phyloP scores from a whole-genome alignment of 1,140 invertebrate genomes.

The Drosophila guanche region DNA sequence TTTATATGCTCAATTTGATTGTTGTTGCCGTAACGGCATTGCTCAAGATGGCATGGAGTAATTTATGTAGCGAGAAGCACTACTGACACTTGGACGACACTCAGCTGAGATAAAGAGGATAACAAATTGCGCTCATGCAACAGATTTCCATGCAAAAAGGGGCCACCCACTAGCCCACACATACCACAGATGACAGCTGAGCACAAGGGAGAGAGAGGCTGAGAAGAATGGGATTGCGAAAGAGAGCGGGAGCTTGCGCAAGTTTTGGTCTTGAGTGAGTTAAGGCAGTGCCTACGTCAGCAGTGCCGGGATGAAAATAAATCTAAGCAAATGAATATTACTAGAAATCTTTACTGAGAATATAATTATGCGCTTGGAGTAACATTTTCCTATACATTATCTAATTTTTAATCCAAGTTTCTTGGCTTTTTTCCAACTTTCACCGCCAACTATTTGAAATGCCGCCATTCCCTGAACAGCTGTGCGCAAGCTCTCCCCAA shows the following conservation, averaged over 20 bases:
- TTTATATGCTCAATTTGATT: slow-evolving; percentile 56
- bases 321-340: background rate
- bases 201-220: slow-evolving; percentile 8
- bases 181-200: slow-evolving; percentile 19
- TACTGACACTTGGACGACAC: slow-evolving; percentile 75
- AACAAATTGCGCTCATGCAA: slow-evolving; percentile 80
- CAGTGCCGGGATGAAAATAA: slow-evolving; percentile 1
- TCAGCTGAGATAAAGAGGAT: slow-evolving; percentile 80
- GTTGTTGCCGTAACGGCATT: slow-evolving; percentile 39
- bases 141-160: slow-evolving; percentile 72
- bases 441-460: slow-evolving; percentile 28
- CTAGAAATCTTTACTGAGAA: background rate
- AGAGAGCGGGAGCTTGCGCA: slow-evolving; percentile 36
- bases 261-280: slow-evolving; percentile 8
- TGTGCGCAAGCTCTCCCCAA: slow-evolving; percentile 54
- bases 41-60: slow-evolving; percentile 63
- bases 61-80: slow-evolving; percentile 78
- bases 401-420: background rate
- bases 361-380: too few relatives aligned
- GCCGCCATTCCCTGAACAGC: slow-evolving; percentile 44
- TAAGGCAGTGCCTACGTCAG: background rate
- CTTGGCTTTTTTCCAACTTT: background rate
- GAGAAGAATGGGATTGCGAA: background rate
- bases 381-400: too few relatives aligned
- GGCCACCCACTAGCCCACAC: slow-evolving; percentile 17